Base-by-base conservation (phyloP, 2,888 invertebrate genomes). In the Encarsia formosa region DNA sequence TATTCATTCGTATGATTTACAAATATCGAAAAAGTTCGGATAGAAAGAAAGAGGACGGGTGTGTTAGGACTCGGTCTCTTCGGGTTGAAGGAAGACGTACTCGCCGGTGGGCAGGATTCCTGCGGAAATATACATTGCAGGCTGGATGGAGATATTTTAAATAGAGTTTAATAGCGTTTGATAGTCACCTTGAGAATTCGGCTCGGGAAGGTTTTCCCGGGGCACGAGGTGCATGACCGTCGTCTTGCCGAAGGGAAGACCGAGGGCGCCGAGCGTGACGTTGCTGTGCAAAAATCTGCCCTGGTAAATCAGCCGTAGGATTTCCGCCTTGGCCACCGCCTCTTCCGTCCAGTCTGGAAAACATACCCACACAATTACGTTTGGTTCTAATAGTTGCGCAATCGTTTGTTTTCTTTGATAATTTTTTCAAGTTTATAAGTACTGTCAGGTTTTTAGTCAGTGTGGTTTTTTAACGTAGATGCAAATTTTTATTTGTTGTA, bases 141-240 rank as follows among this genome's bases (percentile, higher is more conserved):
- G 16, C 4, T 15, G 5, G 11, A 16, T 15, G 15, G 13, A 39
- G 32, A 2, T n/a, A n/a, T n/a, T n/a, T n/a, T n/a, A n/a, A n/a
- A n/a, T n/a, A n/a, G n/a, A n/a, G n/a, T n/a, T n/a, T n/a, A n/a
- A n/a, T n/a, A n/a, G n/a, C n/a, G n/a, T n/a, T n/a, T n/a, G n/a
- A n/a, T n/a, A 16, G 32, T 70, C 77, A 92, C 92, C 92, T 84
- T 92, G 92, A 69, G 92, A 93, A 81, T 97, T 98, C 70, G 98
- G 98, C 81, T 98, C 98, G 70, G 98, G 98, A 77, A 99, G 82
- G 78, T 95, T 97, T 79, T 99, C 99, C 79, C 98, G 85, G 66
- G 98, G 96, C 76, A 99, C 98, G 72, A 99, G 87, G 81, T 99
- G 99, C 98, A 99, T 99, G 75, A 99, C 98, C 74, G 97, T 96